A percentile compares a stretch with the other conserved stretches of the same genome.
These are phyloP conservation scores for Microctenopoma lineatum DNA, from an alignment of 2,797 vertebrate genomes.

Conservation along the genomic window DNA sequence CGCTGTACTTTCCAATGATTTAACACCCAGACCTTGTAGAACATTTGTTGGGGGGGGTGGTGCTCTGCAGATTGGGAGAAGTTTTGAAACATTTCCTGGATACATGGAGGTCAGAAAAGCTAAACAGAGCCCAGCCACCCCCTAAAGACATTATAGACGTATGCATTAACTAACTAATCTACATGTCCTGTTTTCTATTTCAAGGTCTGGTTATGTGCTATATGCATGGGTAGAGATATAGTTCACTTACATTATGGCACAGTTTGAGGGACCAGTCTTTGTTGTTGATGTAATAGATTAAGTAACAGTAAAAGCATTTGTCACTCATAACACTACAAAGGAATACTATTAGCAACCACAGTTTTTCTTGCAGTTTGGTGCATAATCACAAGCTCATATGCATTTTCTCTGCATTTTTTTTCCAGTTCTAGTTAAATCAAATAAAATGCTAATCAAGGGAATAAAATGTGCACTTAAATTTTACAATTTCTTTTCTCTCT, in stretches of 20 bases:
- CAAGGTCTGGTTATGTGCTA: too few species aligned
- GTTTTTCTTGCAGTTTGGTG: constrained; percentile 3
- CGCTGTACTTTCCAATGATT: constrained; percentile 4
- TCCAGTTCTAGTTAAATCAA: constrained; percentile 11
- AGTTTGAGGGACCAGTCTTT: neutral
- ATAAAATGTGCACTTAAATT: neutral
- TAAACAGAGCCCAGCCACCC: neutral
- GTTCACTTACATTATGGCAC: too few species aligned
- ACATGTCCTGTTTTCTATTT: too few species aligned
- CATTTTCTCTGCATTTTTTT: constrained; percentile 11
- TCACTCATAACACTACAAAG: neutral
- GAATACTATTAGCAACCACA: constrained; percentile 1
- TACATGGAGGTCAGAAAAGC: neutral
- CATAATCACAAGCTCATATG: constrained; percentile 29
- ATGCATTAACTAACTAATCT: too few species aligned
- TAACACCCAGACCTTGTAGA: constrained; percentile 9
- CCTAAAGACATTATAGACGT: too few species aligned
- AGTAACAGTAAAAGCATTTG: neutral
- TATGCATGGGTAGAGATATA: too few species aligned
- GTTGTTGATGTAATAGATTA: neutral
- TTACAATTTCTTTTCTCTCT: neutral
- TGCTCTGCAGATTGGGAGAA: neutral
- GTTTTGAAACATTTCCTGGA: neutral
- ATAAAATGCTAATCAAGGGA: constrained; percentile 18
- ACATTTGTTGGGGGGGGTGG: neutral